Conservation (phyloP, 2,797 vertebrate species). For the Coregonus ussuriensis region DNA sequence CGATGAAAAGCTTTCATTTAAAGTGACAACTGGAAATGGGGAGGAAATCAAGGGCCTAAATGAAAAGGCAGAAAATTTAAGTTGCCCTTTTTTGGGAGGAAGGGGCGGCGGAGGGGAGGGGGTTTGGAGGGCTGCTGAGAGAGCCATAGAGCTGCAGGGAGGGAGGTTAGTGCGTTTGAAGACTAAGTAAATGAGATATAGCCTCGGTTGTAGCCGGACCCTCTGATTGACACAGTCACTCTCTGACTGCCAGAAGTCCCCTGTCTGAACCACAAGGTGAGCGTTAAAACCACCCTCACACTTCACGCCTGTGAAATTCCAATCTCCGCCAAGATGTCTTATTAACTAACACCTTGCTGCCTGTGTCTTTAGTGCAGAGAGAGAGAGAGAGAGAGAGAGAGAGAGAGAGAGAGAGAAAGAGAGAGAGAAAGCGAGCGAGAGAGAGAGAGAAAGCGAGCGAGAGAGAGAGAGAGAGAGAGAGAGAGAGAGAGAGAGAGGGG, state of each 20-base stretch:
- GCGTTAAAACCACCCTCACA: too few relatives aligned
- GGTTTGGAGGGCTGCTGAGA: neutral
- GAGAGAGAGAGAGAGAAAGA: too few relatives aligned
- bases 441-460: too few relatives aligned
- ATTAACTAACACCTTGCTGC: constrained; percentile 1
- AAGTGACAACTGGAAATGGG: constrained; percentile 38
- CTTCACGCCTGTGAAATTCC: constrained; percentile 14
- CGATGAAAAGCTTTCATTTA: constrained; percentile 41
- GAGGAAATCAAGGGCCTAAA: constrained; percentile 41
- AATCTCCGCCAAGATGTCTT: neutral
- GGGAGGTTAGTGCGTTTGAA: neutral
- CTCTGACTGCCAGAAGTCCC: too few relatives aligned
- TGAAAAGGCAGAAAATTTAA: constrained; percentile 39
- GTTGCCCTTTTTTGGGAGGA: neutral
- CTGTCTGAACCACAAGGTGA: neutral
- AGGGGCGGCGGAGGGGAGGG: neutral
- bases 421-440: too few relatives aligned
- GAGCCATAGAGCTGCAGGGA: neutral
- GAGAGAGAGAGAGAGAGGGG: too few relatives aligned
- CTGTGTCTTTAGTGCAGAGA: neutral
- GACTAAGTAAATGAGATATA: neutral
- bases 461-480: too few relatives aligned
- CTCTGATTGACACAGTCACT: neutral
- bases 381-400: too few relatives aligned
- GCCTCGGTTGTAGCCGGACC: too few relatives aligned